Conservation (phyloP, 2,797 vertebrate species). For the Podarcis siculus region DNA sequence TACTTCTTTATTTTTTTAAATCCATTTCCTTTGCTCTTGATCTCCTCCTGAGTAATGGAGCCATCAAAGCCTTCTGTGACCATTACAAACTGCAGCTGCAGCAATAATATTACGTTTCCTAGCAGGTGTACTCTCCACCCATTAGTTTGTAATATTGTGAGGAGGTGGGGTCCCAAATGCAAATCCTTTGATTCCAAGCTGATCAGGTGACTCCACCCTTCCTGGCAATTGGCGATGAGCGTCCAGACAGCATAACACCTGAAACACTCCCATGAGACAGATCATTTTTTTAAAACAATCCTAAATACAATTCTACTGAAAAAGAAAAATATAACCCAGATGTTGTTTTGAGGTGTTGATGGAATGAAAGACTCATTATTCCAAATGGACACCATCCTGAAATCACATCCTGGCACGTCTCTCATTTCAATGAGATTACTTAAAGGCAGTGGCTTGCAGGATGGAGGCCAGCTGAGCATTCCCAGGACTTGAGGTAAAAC, state of each 20-base stretch:
- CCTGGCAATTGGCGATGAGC: constrained; percentile 19
- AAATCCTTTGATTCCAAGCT: constrained; percentile 17
- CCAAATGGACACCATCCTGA: neutral
- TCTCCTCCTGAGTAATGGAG: constrained; percentile 39
- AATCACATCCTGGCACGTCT: neutral
- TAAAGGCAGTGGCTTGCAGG: constrained; percentile 16
- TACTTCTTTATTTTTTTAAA: constrained; percentile 47
- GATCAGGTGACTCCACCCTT: neutral
- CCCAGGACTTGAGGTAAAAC: constrained; percentile 47
- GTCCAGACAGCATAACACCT: constrained; percentile 13
- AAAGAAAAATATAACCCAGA: neutral
- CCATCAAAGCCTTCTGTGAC: constrained; percentile 67
- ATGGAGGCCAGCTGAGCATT: constrained; percentile 29
- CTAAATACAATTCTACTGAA: constrained; percentile 13
- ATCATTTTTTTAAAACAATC: too few species aligned
- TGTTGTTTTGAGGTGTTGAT: constrained; percentile 30
- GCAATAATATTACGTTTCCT: constrained; percentile 63
- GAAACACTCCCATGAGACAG: neutral
- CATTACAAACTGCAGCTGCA: constrained; percentile 74
- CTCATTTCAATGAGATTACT: neutral
- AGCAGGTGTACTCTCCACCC: constrained; percentile 67
- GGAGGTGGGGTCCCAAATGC: neutral
- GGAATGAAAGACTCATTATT: constrained; percentile 28
- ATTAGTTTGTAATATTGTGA: constrained; percentile 45
- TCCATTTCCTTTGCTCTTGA: constrained; percentile 65